Evolutionary conservation across 1,140 invertebrate species (phyloP).

Genomic region (Lanistes nyassanus): DNA sequence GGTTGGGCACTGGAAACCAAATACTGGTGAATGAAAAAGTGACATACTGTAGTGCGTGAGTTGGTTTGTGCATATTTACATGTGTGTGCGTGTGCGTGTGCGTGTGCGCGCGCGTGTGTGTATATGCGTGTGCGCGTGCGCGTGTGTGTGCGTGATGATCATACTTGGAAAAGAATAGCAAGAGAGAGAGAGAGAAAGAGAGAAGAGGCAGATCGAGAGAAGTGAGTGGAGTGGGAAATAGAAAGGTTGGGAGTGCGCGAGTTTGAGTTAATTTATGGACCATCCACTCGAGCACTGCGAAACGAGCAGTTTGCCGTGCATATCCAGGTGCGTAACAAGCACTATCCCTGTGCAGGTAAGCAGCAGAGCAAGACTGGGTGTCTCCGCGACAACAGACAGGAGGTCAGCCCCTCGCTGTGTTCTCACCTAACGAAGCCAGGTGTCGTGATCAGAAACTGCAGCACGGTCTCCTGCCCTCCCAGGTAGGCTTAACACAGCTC

Average conservation of each 20-base stretch:
- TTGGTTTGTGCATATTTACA: neutral
- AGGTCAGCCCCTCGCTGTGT: neutral
- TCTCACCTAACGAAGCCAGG: neutral
- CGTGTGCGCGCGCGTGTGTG: slow-evolving; percentile 4
- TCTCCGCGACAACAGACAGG: neutral
- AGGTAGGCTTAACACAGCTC: too few species aligned
- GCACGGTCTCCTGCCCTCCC: slow-evolving; percentile 12
- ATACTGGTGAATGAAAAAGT: neutral
- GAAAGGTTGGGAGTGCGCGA: neutral
- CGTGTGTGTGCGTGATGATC: neutral
- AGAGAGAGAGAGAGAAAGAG: neutral
- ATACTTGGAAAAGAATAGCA: neutral
- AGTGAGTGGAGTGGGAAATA: neutral
- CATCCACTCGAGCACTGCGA: too few species aligned
- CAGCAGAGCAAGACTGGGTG: slow-evolving; percentile 8
- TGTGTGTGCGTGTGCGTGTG: slow-evolving; percentile 11
- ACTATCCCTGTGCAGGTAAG: neutral
- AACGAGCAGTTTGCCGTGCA: too few species aligned
- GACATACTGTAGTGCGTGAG: neutral
- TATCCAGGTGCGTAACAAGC: too few species aligned
- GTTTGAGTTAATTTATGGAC: too few species aligned
- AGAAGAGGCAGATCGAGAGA: neutral
- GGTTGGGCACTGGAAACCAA: too few species aligned
- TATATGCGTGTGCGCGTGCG: neutral
- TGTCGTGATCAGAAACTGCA: slow-evolving; percentile 1